These are phyloP conservation scores for Sprattus sprattus DNA, from an alignment of 2,113 vertebrate genomes.

Conservation along the genomic window DNA sequence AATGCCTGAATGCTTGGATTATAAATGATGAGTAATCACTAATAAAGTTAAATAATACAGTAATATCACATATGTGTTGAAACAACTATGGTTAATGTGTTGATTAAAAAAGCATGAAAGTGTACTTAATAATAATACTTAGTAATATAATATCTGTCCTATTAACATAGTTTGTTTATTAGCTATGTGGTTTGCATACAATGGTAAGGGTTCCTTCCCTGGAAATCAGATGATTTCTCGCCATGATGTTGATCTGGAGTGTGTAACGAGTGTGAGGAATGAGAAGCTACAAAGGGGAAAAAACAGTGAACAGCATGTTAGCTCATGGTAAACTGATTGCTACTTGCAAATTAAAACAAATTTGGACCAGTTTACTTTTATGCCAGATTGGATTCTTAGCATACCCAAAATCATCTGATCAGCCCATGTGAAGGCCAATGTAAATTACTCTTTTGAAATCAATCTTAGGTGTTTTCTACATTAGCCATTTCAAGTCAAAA, in stretches of 20 bases:
- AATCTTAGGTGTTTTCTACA: no score
- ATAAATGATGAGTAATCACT: neutral
- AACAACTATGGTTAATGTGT: neutral
- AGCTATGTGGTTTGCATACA: neutral
- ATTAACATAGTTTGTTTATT: neutral
- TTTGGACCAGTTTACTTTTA: neutral
- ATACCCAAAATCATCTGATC: no score
- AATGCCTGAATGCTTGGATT: neutral
- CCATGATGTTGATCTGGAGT: neutral
- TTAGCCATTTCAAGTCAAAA: no score
- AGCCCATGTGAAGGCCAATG: no score
- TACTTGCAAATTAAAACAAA: neutral
- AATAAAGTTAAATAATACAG: neutral
- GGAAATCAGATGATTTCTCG: neutral
- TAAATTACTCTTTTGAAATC: no score
- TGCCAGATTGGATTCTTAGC: no score
- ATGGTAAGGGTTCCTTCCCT: neutral
- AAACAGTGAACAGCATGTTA: neutral
- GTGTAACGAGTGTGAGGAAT: neutral
- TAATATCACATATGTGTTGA: neutral
- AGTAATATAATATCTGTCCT: no score
- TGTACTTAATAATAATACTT: neutral
- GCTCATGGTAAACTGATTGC: no score
- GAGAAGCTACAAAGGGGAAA: neutral
- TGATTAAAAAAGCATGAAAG: neutral